These are phyloP conservation scores for Centroberyx gerrardi DNA, from an alignment of 2,797 vertebrate species.

Conservation along the genomic window DNA sequence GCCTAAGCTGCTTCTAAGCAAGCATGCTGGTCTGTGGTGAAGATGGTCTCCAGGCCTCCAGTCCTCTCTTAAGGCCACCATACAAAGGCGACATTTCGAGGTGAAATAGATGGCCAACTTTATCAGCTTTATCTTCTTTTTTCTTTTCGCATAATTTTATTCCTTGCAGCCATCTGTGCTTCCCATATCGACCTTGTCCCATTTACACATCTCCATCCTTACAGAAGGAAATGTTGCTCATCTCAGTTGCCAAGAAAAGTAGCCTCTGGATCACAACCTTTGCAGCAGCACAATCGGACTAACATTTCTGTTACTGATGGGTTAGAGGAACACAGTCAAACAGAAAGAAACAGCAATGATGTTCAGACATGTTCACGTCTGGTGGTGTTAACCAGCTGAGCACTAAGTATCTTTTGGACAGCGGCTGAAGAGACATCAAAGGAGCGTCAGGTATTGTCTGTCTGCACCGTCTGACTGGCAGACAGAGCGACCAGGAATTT, in stretches of 20 bases:
- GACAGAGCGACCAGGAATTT: background rate
- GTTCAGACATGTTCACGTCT: background rate
- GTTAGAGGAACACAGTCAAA: constrained; percentile 4
- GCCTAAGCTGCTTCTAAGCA: background rate
- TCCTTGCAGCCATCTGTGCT: background rate
- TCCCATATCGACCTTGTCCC: background rate
- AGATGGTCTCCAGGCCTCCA: constrained; percentile 31
- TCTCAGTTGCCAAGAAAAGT: background rate
- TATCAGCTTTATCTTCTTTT: too few relatives aligned
- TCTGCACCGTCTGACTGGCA: background rate
- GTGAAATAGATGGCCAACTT: background rate
- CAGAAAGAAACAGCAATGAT: background rate
- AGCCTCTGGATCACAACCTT: background rate
- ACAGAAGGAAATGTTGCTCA: background rate
- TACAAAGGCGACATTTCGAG: constrained; percentile 31
- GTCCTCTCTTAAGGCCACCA: constrained; percentile 43
- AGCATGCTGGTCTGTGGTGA: constrained; percentile 1
- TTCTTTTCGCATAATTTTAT: background rate
- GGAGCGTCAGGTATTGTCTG: constrained; percentile 2
- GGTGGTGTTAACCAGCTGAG: constrained; percentile 20
- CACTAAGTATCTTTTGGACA: constrained; percentile 44
- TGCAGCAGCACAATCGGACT: background rate
- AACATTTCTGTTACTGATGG: background rate
- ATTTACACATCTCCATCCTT: background rate
- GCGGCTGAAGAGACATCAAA: constrained; percentile 22